Conservation (phyloP, 1,140 invertebrate species). For the Bombus cullumanus region DNA sequence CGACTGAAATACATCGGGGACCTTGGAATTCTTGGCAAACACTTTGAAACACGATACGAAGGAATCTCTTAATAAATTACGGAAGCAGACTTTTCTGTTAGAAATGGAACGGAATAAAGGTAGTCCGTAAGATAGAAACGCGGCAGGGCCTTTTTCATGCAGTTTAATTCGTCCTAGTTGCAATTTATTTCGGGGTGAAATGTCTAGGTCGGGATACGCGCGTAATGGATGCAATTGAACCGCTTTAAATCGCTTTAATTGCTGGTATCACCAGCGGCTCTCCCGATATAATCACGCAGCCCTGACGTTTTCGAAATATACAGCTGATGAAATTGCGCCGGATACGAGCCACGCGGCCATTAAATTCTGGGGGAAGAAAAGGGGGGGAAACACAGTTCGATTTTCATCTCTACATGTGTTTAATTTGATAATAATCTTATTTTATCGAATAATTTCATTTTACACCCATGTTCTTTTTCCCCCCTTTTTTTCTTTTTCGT, state of each 20-base stretch:
- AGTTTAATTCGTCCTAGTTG: constrained; percentile 10
- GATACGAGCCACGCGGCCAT: background rate
- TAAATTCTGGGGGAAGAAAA: constrained; percentile 16
- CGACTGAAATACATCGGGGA: background rate
- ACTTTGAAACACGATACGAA: background rate
- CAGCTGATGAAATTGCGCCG: constrained; percentile 35
- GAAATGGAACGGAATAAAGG: background rate
- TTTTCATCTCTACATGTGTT: no score
- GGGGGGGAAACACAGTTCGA: background rate
- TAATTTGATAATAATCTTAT: no score
- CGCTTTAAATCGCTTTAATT: constrained; percentile 70
- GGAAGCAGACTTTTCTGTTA: background rate
- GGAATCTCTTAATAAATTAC: background rate
- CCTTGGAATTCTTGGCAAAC: constrained; percentile 24
- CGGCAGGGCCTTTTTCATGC: background rate
- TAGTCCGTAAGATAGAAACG: background rate
- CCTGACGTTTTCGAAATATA: constrained; percentile 13
- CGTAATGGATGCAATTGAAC: constrained; percentile 59
- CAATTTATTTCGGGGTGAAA: constrained; percentile 44
- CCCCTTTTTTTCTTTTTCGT: no score
- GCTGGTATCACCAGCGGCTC: constrained; percentile 50
- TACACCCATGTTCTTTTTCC: background rate
- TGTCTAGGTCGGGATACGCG: background rate
- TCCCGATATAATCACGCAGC: constrained; percentile 42
- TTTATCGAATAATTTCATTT: background rate